Conservation (phyloP, 2,113 vertebrate species). For the Raphicerus campestris region DNA sequence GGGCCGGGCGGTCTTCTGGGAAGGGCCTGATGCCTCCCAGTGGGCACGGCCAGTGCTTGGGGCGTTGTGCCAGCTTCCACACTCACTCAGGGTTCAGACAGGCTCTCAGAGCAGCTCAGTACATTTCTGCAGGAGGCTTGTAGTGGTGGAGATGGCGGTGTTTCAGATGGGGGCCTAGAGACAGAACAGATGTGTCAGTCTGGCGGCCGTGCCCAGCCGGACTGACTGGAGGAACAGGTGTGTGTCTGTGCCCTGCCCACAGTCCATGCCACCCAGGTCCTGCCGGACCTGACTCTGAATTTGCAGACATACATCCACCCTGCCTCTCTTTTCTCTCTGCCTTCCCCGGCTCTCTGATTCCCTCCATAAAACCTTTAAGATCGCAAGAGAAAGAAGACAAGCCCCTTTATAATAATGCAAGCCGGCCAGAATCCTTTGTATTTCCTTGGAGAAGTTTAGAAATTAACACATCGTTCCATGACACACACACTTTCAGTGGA, state of each 20-base stretch:
- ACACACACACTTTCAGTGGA: rapidly evolving
- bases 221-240: not conserved
- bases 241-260: rapidly evolving
- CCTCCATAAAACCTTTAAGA: no score
- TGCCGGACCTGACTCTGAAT: rapidly evolving
- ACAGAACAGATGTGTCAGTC: rapidly evolving
- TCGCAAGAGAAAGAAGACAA: no score
- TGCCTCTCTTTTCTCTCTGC: not conserved
- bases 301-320: not conserved
- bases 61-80: not conserved
- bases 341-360: rapidly evolving
- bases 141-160: constrained; percentile 88
- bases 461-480: not conserved
- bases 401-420: no score
- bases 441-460: not conserved
- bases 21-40: not conserved
- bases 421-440: not conserved
- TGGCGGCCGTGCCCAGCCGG: rapidly evolving
- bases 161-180: constrained; percentile 87
- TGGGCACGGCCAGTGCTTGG: not conserved
- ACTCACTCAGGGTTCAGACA: not conserved
- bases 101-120: constrained; percentile 76
- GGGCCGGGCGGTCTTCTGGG: rapidly evolving
- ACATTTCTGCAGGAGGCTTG: constrained; percentile 85
- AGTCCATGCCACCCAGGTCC: rapidly evolving